These are phyloP conservation scores for Salvelinus namaycush DNA, from an alignment of 2,113 vertebrate genomes.

Conservation along the genomic window DNA sequence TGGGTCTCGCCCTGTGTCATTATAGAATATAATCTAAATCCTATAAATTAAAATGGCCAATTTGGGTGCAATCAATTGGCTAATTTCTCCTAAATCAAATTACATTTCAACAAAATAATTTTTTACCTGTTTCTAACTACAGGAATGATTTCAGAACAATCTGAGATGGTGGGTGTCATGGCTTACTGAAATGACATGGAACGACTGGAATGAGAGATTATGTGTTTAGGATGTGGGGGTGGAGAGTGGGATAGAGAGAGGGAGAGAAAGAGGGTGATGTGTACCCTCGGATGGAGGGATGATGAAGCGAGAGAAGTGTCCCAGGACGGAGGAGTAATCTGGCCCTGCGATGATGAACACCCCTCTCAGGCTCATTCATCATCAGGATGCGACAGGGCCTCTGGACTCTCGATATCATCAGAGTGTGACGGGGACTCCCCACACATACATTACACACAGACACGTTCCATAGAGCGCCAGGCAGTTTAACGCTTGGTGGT, in stretches of 20 bases:
- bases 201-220: no score
- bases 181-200: no score
- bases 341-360: conserved; percentile 46
- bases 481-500: no score
- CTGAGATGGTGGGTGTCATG: no score
- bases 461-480: neutral
- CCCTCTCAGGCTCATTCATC: conserved; percentile 48
- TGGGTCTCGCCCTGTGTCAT: no score
- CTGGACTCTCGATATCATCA: conserved; percentile 40
- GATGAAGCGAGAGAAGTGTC: conserved; percentile 35
- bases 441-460: conserved; percentile 12
- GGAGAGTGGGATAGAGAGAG: neutral
- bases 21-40: no score
- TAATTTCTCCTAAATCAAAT: no score
- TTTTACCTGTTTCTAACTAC: no score
- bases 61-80: no score
- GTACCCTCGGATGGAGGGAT: conserved; percentile 28
- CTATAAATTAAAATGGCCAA: no score
- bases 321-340: conserved; percentile 51
- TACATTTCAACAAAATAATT: no score
- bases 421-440: conserved; percentile 26
- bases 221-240: neutral
- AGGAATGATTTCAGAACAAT: no score
- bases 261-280: conserved; percentile 15
- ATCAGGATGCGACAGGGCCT: conserved; percentile 42